Percentiles rank a stretch among this genome's conserved stretches.
These are phyloP conservation scores for Thermophis baileyi DNA, from an alignment of 2,113 vertebrate species.

Conservation along the genomic window DNA sequence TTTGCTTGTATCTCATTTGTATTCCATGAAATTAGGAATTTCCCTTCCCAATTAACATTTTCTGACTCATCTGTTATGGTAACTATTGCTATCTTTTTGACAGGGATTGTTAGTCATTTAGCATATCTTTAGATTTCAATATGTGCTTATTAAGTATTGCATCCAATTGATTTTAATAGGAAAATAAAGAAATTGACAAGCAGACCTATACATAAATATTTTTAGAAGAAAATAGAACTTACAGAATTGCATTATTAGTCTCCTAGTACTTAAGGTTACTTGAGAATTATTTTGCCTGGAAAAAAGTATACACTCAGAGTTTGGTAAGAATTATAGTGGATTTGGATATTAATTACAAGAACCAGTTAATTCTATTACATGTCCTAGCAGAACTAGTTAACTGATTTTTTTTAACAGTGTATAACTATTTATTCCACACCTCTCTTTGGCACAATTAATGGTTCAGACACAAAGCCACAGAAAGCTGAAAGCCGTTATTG, in stretches of 20 bases:
- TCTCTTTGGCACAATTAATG: background rate
- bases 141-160: background rate
- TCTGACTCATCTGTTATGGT: background rate
- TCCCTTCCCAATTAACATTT: background rate
- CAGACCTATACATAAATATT: background rate
- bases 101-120: background rate
- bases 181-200: background rate
- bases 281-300: background rate
- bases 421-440: background rate
- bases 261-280: background rate
- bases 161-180: background rate
- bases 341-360: background rate
- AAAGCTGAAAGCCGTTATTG: conserved; percentile 8
- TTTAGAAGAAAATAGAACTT: background rate
- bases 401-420: background rate
- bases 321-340: background rate
- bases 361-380: background rate
- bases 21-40: too few species aligned
- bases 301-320: background rate
- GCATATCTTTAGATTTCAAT: background rate
- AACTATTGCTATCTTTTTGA: background rate
- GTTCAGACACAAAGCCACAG: background rate
- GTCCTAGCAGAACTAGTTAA: conserved; percentile 35
- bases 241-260: background rate
- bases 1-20: too few species aligned